A percentile compares a stretch with the other conserved stretches of the same genome.
Evolutionary conservation across 2,113 vertebrate genomes (phyloP).

Genomic region (Nothobranchius furzeri): DNA sequence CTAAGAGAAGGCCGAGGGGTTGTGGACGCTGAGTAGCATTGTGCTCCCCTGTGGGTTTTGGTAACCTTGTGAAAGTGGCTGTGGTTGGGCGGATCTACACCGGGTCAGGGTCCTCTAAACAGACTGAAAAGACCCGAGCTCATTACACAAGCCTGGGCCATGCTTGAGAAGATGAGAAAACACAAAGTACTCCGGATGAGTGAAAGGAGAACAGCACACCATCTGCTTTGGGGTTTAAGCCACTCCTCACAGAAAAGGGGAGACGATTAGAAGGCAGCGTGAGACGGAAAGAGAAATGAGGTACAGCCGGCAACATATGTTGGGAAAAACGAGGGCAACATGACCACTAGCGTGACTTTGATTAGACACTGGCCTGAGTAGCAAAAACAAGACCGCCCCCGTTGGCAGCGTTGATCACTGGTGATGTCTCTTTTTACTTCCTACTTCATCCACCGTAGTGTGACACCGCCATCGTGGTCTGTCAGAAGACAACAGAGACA

Average conservation of each 20-base stretch:
- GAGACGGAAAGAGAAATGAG: constrained; percentile 26
- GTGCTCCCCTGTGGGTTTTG: constrained; percentile 72
- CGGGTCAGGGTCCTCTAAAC: constrained; percentile 82
- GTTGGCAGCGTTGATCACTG: constrained; percentile 11
- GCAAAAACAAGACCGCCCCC: constrained; percentile 10
- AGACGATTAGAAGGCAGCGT: constrained; percentile 50
- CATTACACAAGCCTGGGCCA: constrained; percentile 83
- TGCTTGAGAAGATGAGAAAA: constrained; percentile 85
- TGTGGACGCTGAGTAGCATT: constrained; percentile 72
- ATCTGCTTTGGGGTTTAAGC: constrained; percentile 78
- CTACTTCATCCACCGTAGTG: constrained; percentile 23
- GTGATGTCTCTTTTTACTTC: constrained; percentile 23
- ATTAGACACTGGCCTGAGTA: constrained; percentile 5
- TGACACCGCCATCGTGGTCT: constrained; percentile 23
- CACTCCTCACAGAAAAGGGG: constrained; percentile 66
- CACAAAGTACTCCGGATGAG: constrained; percentile 80
- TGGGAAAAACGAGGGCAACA: constrained; percentile 25
- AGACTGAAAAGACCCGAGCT: constrained; percentile 81
- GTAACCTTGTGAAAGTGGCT: constrained; percentile 76
- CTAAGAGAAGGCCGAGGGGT: constrained; percentile 53
- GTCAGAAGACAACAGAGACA: constrained; percentile 28
- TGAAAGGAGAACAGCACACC: constrained; percentile 80
- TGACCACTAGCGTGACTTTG: constrained; percentile 46
- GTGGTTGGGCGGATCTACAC: constrained; percentile 77
- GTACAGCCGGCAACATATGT: constrained; percentile 31